Evolutionary conservation across 2,113 vertebrate genomes (phyloP).

Genomic region (Numida meleagris): DNA sequence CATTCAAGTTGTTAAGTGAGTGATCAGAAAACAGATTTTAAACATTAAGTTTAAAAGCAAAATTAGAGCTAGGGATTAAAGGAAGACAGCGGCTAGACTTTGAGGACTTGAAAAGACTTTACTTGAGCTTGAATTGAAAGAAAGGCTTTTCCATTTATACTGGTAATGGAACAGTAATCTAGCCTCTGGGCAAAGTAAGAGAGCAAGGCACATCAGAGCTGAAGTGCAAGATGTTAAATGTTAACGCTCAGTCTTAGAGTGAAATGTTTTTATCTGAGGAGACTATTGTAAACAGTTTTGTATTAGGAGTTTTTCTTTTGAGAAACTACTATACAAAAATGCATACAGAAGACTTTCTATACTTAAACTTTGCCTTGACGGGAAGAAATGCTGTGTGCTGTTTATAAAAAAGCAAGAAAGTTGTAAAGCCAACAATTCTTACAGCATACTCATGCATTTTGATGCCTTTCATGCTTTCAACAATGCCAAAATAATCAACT

Average conservation of each 20-base stretch:
- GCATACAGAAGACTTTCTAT: background rate
- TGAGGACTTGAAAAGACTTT: background rate
- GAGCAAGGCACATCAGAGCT: background rate
- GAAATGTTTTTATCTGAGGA: conserved; percentile 21
- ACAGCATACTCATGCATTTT: background rate
- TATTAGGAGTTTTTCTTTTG: conserved; percentile 41
- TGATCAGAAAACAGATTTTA: background rate
- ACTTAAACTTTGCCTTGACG: background rate
- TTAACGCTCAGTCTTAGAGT: background rate
- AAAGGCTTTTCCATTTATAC: conserved; percentile 27
- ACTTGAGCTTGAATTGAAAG: conserved; percentile 10
- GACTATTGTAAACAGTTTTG: conserved; percentile 34
- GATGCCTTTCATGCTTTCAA: background rate
- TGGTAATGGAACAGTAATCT: conserved; percentile 14
- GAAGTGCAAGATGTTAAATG: background rate
- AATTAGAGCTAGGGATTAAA: background rate
- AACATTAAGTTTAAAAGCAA: background rate
- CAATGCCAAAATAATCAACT: background rate
- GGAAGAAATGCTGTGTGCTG: background rate
- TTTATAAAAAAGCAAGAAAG: background rate
- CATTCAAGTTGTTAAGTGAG: background rate
- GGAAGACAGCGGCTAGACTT: background rate
- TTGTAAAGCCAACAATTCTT: background rate
- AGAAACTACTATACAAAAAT: conserved; percentile 10
- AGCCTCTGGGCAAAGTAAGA: conserved; percentile 19